These are phyloP conservation scores for Orthochromis indermauri DNA, from an alignment of 2,113 vertebrate species.

Conservation along the genomic window DNA sequence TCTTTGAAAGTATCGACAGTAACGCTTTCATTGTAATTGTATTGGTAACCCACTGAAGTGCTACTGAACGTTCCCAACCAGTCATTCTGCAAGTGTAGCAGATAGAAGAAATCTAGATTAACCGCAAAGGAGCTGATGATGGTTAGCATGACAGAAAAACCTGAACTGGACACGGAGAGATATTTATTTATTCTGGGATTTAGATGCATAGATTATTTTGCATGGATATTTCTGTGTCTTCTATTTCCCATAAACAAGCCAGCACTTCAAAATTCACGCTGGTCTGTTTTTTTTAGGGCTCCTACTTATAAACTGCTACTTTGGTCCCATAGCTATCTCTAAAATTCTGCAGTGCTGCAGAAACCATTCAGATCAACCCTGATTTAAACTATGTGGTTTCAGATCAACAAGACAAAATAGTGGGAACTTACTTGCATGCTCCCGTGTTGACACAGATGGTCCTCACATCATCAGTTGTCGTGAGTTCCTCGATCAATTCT, in stretches of 20 bases:
- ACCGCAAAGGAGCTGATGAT: neutral
- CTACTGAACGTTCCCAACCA: neutral
- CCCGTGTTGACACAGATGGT: slow-evolving; percentile 43
- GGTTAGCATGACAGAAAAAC: neutral
- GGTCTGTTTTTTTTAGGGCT: neutral
- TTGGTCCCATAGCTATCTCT: neutral
- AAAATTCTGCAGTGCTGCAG: neutral
- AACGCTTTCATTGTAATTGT: neutral
- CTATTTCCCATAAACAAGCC: neutral
- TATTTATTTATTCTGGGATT: neutral
- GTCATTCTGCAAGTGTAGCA: neutral
- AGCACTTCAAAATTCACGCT: neutral
- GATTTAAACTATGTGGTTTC: neutral
- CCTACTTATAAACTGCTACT: neutral
- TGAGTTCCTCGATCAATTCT: slow-evolving; percentile 43
- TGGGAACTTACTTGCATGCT: slow-evolving; percentile 55
- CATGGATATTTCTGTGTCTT: neutral
- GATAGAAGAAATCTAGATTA: neutral
- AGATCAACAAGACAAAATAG: neutral
- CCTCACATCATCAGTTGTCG: slow-evolving; percentile 35
- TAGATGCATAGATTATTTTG: neutral
- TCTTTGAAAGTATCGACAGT: neutral
- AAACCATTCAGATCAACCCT: neutral
- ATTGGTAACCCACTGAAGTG: neutral
- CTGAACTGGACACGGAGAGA: neutral